phyloP scores from a whole-genome alignment of 2,888 invertebrate species.

The Lasioglossum lativentre region DNA sequence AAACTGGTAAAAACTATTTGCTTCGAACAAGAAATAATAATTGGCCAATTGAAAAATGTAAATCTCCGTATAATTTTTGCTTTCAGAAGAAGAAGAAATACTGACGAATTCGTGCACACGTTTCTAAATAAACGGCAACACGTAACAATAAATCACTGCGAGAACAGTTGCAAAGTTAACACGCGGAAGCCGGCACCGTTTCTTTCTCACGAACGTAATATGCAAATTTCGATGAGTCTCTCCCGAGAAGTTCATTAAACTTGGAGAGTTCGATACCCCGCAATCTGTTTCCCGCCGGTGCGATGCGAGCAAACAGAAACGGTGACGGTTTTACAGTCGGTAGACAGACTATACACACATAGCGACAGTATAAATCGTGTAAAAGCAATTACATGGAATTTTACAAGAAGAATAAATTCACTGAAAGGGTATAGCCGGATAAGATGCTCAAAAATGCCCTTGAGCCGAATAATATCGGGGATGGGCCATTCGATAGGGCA shows the following conservation, averaged over 20 bases:
- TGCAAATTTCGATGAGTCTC: constrained; percentile 30
- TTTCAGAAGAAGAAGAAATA: not conserved
- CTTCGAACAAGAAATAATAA: not conserved
- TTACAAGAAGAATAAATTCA: not conserved
- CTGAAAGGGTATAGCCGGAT: no score
- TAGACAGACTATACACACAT: no score
- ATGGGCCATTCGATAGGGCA: no score
- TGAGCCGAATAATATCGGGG: no score
- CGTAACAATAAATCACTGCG: not conserved
- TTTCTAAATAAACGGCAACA: not conserved
- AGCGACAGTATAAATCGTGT: not conserved
- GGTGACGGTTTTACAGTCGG: not conserved
- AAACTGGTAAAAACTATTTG: not conserved
- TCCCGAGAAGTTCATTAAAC: constrained; percentile 53
- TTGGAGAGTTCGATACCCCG: constrained; percentile 48
- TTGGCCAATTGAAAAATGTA: not conserved
- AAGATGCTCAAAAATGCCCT: no score
- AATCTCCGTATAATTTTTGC: not conserved
- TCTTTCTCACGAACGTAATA: constrained; percentile 24
- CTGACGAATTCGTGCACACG: not conserved
- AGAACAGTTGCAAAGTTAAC: not conserved
- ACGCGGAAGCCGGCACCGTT: not conserved
- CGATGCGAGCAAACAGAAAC: not conserved
- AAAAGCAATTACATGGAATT: not conserved
- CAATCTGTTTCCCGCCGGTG: constrained; percentile 45